Conservation (phyloP, 2,113 vertebrate species). For the Saguinus midas region DNA sequence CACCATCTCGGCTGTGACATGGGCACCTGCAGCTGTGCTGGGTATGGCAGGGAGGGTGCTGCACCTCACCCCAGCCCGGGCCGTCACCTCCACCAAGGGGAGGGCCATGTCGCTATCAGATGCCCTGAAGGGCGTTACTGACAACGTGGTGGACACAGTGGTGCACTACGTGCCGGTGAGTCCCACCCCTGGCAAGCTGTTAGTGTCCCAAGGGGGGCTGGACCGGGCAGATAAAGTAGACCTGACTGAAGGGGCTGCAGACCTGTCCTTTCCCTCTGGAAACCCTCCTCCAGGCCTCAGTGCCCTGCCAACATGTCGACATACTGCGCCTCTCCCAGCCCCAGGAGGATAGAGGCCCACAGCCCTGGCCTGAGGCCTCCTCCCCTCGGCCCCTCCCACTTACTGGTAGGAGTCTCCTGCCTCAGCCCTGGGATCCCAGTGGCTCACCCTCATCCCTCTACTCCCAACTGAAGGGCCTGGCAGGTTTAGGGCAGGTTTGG, state of each 20-base stretch:
- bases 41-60: conserved; percentile 76
- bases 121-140: conserved; percentile 76
- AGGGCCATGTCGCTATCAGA: conserved; percentile 77
- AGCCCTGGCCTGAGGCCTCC: background rate
- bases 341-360: background rate
- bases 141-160: conserved; percentile 79
- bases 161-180: conserved; percentile 83
- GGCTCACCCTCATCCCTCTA: background rate
- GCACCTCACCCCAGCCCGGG: conserved; percentile 63
- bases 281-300: background rate
- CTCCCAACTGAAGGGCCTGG: background rate
- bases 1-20: conserved; percentile 77
- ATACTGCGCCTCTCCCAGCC: background rate
- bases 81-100: conserved; percentile 73
- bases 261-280: background rate
- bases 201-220: background rate
- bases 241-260: background rate
- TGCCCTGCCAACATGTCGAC: background rate
- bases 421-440: background rate
- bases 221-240: background rate
- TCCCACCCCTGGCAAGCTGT: conserved; percentile 11
- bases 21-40: conserved; percentile 66
- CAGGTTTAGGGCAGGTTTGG: no score
- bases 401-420: background rate
- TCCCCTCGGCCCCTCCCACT: background rate